Percentiles rank a stretch among this genome's conserved stretches.
phyloP scores from a whole-genome alignment of 2,888 invertebrate species.

The Globia sparganii region DNA sequence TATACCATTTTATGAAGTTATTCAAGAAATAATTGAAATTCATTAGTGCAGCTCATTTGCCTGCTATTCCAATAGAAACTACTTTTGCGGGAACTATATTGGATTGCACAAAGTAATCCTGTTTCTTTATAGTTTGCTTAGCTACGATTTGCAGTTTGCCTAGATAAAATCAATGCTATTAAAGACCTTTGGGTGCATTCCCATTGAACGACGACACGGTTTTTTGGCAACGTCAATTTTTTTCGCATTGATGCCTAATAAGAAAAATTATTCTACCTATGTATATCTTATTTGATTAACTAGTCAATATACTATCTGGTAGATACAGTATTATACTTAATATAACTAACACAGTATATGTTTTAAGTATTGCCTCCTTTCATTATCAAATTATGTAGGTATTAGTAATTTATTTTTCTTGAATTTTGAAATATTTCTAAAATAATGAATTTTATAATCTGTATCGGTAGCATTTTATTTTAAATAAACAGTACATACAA shows the following conservation, averaged over 20 bases:
- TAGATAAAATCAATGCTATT: slow-evolving; percentile 19
- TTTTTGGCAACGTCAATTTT: not conserved
- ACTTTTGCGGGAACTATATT: not conserved
- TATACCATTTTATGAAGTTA: not conserved
- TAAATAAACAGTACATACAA: not conserved
- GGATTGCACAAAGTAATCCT: slow-evolving; percentile 24
- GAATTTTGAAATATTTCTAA: not conserved
- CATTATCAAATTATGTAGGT: not conserved
- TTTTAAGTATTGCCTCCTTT: not conserved
- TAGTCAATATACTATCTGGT: not conserved
- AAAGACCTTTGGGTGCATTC: slow-evolving; percentile 3
- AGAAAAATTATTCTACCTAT: not conserved
- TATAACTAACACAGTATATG: not conserved
- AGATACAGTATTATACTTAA: not conserved
- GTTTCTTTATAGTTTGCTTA: slow-evolving; percentile 23
- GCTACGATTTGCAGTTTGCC: slow-evolving; percentile 15
- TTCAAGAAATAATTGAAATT: slow-evolving; percentile 32
- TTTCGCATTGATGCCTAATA: not conserved
- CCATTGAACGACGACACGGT: slow-evolving; percentile 14
- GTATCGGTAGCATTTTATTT: not conserved
- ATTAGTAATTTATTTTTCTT: not conserved
- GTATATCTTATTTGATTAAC: not conserved
- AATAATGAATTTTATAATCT: no score
- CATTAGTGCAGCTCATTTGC: slow-evolving; percentile 20
- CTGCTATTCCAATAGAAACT: not conserved